Evolutionary conservation across 2,797 vertebrate genomes (phyloP).

Genomic region (Myotis myotis): DNA sequence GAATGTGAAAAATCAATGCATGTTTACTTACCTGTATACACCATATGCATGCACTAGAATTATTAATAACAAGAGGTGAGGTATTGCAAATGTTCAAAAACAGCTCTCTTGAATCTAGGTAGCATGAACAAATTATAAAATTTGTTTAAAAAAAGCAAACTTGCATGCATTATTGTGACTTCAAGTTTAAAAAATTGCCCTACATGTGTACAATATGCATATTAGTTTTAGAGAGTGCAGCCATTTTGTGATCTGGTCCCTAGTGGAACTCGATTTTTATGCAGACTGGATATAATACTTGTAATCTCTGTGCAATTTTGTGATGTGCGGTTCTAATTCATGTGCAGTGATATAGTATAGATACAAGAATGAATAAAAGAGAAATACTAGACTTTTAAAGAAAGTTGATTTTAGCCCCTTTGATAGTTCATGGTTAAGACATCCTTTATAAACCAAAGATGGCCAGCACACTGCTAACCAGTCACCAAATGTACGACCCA

Average conservation of each 20-base stretch:
- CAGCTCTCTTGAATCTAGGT: constrained; percentile 89
- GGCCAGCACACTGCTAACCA: constrained; percentile 90
- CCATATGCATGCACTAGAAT: constrained; percentile 94
- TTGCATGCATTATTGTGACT: constrained; percentile 97
- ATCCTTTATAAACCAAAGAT: constrained; percentile 89
- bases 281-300: constrained; percentile 93
- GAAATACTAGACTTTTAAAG: constrained; percentile 69
- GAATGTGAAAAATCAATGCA: constrained; percentile 94
- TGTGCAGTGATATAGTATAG: constrained; percentile 91
- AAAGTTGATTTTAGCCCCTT: constrained; percentile 85
- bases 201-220: constrained; percentile 93
- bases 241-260: constrained; percentile 92
- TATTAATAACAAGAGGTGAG: constrained; percentile 88
- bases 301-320: constrained; percentile 95
- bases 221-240: constrained; percentile 94
- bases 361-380: constrained; percentile 84
- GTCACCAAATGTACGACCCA: constrained; percentile 87
- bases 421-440: constrained; percentile 86
- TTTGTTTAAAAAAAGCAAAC: constrained; percentile 89
- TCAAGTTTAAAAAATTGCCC: constrained; percentile 92
- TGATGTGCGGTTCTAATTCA: constrained; percentile 94
- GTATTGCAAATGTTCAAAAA: constrained; percentile 90
- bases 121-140: constrained; percentile 94
- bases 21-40: constrained; percentile 93
- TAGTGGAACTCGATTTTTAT: constrained; percentile 91